Evolutionary conservation across 2,113 vertebrate genomes (phyloP), one percentile per base, ranked within the genome.

Genomic region (Junco hyemalis): DNA sequence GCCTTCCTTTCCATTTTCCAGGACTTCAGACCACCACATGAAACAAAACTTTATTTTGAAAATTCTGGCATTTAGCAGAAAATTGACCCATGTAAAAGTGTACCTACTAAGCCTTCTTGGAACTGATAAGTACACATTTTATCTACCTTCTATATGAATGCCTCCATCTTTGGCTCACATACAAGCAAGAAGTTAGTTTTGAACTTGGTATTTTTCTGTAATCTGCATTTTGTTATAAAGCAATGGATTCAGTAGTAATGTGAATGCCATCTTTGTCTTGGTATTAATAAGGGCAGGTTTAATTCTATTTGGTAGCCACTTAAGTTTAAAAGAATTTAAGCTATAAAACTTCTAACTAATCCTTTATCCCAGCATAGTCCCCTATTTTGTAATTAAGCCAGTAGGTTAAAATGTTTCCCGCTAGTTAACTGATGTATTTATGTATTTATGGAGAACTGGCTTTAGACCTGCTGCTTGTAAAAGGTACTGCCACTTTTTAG

Each of bases 1-100:
- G 31, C 40, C 80, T 95, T 89, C 94, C 88, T 93, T 83, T 82
- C 91, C 5, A 33, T 78, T 93, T 95, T 74, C 90, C 73, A 92
- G 80, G 92, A 96, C 17, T 69, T 70, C 21, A 63, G 28, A 20
- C 33, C 22, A 31, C 21, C 23, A 38, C 24, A n/a, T 16, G 14
- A 74, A 84, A 78, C 31, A 68, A 6, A 14, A 25, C 35, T 50
- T 79, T 84, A 6, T 80, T 88, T 76, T 50, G 29, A 86, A 83
- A 51, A 77, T 69, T 80, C 21, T 80, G 36, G 14, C n/a, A 72
- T 86, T 65, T 35, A 29, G 60, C 23, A 66, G 56, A 35, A 70
- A 87, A 70, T 1, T 20, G 16, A 83, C 31, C 45, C n/a, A 16
- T 14, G 6, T 45, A 26, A 9, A 53, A 48, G 40, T 11, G 21